Evolutionary conservation across 2,888 invertebrate genomes (phyloP).

Genomic region (Callosobruchus maculatus): DNA sequence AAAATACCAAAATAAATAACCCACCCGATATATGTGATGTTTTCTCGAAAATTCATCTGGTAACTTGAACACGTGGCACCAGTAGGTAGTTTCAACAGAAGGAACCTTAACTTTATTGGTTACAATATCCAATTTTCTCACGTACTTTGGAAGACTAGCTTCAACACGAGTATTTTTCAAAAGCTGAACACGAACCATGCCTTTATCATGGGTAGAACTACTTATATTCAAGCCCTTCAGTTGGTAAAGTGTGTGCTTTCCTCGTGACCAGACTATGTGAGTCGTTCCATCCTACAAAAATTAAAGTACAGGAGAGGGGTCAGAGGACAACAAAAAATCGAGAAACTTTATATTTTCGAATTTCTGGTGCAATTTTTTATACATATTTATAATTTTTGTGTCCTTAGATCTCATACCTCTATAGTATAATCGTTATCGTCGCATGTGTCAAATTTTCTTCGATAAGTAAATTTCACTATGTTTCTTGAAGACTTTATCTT

Average conservation of each 20-base stretch:
- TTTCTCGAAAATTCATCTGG: conserved; percentile 64
- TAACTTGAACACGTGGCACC: conserved; percentile 86
- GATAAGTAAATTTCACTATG: conserved; percentile 68
- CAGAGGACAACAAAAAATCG: too few species aligned
- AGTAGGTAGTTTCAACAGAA: conserved; percentile 87
- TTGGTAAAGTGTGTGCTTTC: conserved; percentile 67
- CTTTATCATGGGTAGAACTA: conserved; percentile 57
- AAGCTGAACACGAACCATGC: conserved; percentile 77
- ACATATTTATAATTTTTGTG: too few species aligned
- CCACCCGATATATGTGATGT: conserved; percentile 76
- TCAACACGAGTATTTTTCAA: conserved; percentile 50
- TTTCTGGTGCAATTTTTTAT: too few species aligned
- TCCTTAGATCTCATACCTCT: conserved; percentile 67
- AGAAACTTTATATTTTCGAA: too few species aligned
- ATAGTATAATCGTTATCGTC: conserved; percentile 72
- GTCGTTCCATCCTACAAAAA: conserved; percentile 77
- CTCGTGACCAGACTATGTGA: conserved; percentile 81
- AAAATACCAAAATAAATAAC: neutral
- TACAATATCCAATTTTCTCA: conserved; percentile 60
- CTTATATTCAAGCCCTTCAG: conserved; percentile 62
- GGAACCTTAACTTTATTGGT: conserved; percentile 73
- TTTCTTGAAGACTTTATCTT: conserved; percentile 50
- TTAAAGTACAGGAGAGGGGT: too few species aligned
- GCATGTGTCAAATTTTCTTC: conserved; percentile 81
- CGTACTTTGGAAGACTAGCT: conserved; percentile 47